Evolutionary conservation across 2,888 invertebrate genomes (phyloP), one percentile per base, ranked within the genome.

Genomic region (Alloplasta piceator): DNA sequence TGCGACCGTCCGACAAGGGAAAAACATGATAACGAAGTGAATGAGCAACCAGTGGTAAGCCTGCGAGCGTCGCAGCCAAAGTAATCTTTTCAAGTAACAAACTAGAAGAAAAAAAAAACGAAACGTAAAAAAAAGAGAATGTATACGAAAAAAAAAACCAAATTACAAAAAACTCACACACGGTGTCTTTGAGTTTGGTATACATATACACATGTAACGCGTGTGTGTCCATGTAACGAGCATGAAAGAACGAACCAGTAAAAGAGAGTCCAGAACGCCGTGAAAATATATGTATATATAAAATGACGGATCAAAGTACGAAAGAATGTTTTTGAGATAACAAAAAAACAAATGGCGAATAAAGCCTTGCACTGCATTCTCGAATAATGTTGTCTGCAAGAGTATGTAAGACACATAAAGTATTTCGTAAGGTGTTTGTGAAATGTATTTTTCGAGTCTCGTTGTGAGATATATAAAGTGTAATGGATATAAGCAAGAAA

Each of bases 41-140:
- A 90, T 88, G 90, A 91, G 91, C 91, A 91, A 91, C 89, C 88
- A 91, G 91, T 90, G 91, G 91, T 91, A 90, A 91, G 91, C 91
- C 89, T 90, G 91, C 90, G 91, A 91, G 91, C 91, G 91, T 86
- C 91, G 90, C 90, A 89, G 88, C 89, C 87, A 89, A 90, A 89
- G 77, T 80, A 79, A 85, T 79, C 61, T 78, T 78, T 76, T 58
- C 66, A 76, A 78, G 46, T 78, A 74, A 79, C 70, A 67, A 73
- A 77, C 72, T 72, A 78, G 41, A 56, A 68, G 16, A 50, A 76
- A 43, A 26, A 14, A 14, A 46, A 58, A 73, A 16, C 6, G 52
- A 46, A 41, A 43, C 5, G 26, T 43, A 46, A 16, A 63, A 12
- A 39, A 26, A 64, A 60, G 26, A 70, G 56, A 68, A 64, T 77